A percentile compares a stretch with the other conserved stretches of the same genome.
Conservation (phyloP, 2,888 invertebrate species). For the Heteromyza rotundicornis region DNA sequence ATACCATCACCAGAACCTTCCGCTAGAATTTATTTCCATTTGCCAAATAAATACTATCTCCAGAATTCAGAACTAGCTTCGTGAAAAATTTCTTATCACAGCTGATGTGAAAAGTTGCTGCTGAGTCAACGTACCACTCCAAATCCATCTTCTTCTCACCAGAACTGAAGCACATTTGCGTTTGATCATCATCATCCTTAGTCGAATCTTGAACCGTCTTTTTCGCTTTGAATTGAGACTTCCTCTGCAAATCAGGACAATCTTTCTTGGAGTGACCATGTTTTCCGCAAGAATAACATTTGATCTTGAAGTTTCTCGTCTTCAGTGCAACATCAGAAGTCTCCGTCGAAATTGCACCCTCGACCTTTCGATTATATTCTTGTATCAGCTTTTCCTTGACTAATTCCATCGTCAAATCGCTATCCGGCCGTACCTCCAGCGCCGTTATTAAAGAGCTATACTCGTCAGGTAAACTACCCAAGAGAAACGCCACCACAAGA, state of each 20-base stretch:
- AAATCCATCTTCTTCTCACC: background rate
- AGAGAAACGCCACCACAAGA: no score
- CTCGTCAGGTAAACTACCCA: slow-evolving; percentile 9
- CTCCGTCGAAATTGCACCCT: no score
- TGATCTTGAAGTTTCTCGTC: slow-evolving; percentile 14
- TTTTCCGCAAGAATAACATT: background rate
- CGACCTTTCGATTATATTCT: slow-evolving; percentile 17
- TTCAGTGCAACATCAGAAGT: slow-evolving; percentile 10
- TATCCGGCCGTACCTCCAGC: slow-evolving; percentile 18
- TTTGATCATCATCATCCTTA: background rate
- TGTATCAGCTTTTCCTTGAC: slow-evolving; percentile 22
- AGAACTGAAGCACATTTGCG: slow-evolving; percentile 18
- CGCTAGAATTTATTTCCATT: no score
- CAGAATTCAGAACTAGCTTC: no score
- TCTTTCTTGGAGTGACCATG: background rate
- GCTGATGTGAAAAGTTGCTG: slow-evolving; percentile 20
- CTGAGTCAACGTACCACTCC: slow-evolving; percentile 23
- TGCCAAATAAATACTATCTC: no score
- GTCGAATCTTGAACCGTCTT: slow-evolving; percentile 1
- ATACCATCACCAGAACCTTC: no score
- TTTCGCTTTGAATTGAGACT: slow-evolving; percentile 5
- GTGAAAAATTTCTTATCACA: no score
- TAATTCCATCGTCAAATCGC: slow-evolving; percentile 15
- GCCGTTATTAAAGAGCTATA: slow-evolving; percentile 23
- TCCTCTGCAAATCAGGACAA: slow-evolving; percentile 9